Evolutionary conservation across 2,888 invertebrate genomes (phyloP).

Genomic region (Teinopalpus imperialis): DNA sequence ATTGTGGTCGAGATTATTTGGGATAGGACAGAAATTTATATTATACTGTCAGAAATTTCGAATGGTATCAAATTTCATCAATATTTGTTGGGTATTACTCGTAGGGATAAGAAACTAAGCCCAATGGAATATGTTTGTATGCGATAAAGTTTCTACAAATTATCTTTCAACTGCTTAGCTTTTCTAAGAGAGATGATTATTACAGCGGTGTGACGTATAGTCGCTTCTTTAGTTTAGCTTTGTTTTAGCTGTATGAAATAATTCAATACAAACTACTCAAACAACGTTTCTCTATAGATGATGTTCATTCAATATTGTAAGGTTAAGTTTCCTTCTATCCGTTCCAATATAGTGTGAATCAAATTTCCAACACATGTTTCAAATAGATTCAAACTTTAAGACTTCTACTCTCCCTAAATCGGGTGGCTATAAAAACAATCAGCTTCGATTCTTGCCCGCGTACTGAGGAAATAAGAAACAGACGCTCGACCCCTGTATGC

Average conservation of each 20-base stretch:
- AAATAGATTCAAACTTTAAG: constrained; percentile 62
- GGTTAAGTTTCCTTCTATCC: neutral
- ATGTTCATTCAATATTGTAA: constrained; percentile 13
- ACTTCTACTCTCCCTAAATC: constrained; percentile 40
- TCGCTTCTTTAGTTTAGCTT: no score
- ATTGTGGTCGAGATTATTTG: constrained; percentile 73
- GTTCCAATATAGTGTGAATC: constrained; percentile 25
- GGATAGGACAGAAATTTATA: constrained; percentile 64
- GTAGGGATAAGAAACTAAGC: neutral
- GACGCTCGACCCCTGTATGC: constrained; percentile 42
- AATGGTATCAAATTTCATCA: constrained; percentile 64
- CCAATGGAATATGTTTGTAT: constrained; percentile 8
- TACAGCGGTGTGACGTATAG: no score
- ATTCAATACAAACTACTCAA: no score
- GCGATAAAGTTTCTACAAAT: neutral
- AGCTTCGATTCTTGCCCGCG: constrained; percentile 51
- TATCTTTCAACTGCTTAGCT: no score
- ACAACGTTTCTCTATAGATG: no score
- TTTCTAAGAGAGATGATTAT: no score
- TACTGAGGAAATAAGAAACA: constrained; percentile 72
- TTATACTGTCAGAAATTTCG: constrained; percentile 59
- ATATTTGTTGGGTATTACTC: constrained; percentile 55
- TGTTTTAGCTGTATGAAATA: no score
- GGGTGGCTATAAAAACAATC: constrained; percentile 72
- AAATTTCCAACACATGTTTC: constrained; percentile 58